These are phyloP conservation scores for Tenthredo scrophulariae DNA, from an alignment of 2,888 invertebrate species.

Conservation along the genomic window DNA sequence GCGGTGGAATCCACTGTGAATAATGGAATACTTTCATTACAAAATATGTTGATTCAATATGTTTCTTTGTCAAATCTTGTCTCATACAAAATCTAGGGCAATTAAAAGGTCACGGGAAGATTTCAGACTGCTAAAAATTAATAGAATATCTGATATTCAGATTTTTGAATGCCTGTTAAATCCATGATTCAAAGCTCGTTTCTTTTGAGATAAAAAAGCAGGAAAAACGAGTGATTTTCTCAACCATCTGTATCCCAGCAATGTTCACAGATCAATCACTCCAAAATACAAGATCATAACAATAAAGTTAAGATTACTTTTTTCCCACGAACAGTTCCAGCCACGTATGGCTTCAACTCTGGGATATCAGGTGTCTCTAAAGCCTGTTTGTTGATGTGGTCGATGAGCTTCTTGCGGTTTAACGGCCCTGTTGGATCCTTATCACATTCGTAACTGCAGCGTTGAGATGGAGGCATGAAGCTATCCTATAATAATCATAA, in stretches of 20 bases:
- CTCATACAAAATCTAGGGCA: background rate
- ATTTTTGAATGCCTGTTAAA: background rate
- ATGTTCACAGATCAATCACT: background rate
- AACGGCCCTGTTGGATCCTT: slow-evolving; percentile 98
- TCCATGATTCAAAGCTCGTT: background rate
- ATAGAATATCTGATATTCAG: background rate
- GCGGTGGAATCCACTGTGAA: slow-evolving; percentile 89
- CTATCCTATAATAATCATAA: slow-evolving; percentile 88
- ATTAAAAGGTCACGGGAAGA: background rate
- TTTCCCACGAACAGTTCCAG: slow-evolving; percentile 94
- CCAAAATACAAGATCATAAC: background rate
- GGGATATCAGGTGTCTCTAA: slow-evolving; percentile 98
- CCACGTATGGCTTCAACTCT: slow-evolving; percentile 95
- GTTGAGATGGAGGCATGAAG: slow-evolving; percentile 96
- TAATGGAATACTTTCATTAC: slow-evolving; percentile 4
- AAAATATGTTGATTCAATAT: background rate
- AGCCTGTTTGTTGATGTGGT: slow-evolving; percentile 99
- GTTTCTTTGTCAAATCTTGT: background rate
- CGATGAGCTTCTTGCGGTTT: slow-evolving; percentile 95
- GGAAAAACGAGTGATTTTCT: background rate
- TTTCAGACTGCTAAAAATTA: background rate
- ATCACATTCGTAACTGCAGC: slow-evolving; percentile 97
- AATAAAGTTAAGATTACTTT: slow-evolving; percentile 82
- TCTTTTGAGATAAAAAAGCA: background rate
- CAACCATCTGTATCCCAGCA: background rate